Base-by-base conservation (phyloP, 2,797 vertebrate species). In the Gallinago nigripennis region DNA sequence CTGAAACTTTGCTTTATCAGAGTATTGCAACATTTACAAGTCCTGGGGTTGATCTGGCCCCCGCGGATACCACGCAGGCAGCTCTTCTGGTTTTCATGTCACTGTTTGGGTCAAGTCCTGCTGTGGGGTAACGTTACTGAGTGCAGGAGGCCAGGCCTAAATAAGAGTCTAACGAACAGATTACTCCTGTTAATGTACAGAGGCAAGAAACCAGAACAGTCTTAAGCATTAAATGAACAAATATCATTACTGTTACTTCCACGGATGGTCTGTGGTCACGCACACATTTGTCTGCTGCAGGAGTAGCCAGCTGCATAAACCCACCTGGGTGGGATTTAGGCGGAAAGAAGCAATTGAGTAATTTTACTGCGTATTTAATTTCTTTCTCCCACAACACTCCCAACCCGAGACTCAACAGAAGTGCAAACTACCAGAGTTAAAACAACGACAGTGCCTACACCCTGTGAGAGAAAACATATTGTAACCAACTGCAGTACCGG, bases 51-150 rank as follows among this genome's bases (percentile, higher is more conserved):
- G 33, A 3, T 11, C 9, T 30, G 50, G 63, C 64, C 68, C 50
- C 50, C 0, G 0, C 6, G 23, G n/a, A 57, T 31, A 24, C n/a
- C 27, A 7, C 2, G 17, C 41, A 31, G 14, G 54, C 71, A 72
- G 75, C 54, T 45, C 16, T 20, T 24, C 2, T 7, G 12, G 31
- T 56, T 71, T 41, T 60, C 12, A 0, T 3, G 24, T 19, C 23
- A 17, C 27, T 2, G 15, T 20, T 60, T 3, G 2, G 3, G 25
- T 70, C 66, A 33, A 39, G 33, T 57, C 51, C 71, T 39, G 1
- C n/a, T 8, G 21, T 15, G 33, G 28, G 24, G n/a, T 30, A 17
- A 23, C 3, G 0, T 17, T 48, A 37, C 28, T 2, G 23, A 54
- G 11, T 9, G 31, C 7, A 24, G 41, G 19, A 75, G 19, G 5